Evolutionary conservation across 2,797 vertebrate genomes (phyloP), one percentile per base, ranked within the genome.

Genomic region (Neosilurus mollespiculum): DNA sequence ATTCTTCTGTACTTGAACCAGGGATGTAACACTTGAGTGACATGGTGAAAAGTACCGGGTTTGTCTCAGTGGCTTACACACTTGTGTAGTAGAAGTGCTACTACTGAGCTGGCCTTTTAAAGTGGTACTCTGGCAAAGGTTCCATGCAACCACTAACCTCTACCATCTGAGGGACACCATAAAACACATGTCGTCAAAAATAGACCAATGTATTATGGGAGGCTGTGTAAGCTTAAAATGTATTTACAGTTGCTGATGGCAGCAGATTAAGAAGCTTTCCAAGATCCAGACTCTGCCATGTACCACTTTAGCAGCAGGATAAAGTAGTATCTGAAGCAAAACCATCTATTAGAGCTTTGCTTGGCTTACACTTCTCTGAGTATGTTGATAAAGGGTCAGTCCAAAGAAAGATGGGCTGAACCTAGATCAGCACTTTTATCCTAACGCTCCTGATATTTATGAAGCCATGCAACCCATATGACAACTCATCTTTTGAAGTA

Each of bases 101-200:
- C 66, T 85, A 81, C 76, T 78, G 9, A 69, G 37, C 75, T 30
- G 84, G 87, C 49, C 71, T 81, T 86, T 89, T 56, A 71, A 86
- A 78, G 67, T 82, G 69, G 85, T 54, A 80, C 64, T 61, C 53
- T 86, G 83, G 43, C 85, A 71, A 65, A 62, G 81, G 72, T 37
- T 56, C 83, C 82, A 77, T 1, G 81, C n/a, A 83, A 81, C 64
- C 81, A 51, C 84, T 81, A 77, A 71, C 34, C 56, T 81, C 70
- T 81, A 80, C 53, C 78, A 16, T 61, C 56, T 78, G 62, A 72
- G 58, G 67, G 75, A 75, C 72, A 79, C 70, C 80, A 84, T 84
- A 81, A 87, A 86, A 84, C 80, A 87, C 58, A 24, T 2, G 24
- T 54, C 20, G 43, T 58, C 37, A 87, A 81, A 88, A 87, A 86